A percentile compares a stretch with the other conserved stretches of the same genome.
Conservation (phyloP, 1,140 invertebrate species). For the Zaprionus inermis region DNA sequence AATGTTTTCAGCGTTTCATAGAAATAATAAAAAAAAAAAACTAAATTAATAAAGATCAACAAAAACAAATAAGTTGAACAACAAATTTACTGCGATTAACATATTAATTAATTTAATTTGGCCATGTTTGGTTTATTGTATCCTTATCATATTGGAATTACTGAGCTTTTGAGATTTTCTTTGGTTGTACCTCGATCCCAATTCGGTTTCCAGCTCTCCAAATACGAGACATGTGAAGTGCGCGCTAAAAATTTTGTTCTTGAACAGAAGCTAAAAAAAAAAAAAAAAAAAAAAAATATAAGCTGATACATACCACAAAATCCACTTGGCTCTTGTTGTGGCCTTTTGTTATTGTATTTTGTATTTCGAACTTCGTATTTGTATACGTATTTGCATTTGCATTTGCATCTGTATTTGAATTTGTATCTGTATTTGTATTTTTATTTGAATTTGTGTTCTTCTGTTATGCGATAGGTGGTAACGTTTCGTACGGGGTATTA, state of each 20-base stretch:
- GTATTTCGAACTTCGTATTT: slow-evolving; percentile 43
- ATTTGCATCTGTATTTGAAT: slow-evolving; percentile 3
- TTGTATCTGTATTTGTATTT: slow-evolving; percentile 32
- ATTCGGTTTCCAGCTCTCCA: slow-evolving; percentile 2
- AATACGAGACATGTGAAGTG: slow-evolving; percentile 11
- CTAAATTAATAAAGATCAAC: slow-evolving; percentile 36
- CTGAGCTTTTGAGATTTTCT: not conserved
- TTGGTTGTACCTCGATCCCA: not conserved
- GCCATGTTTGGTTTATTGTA: not conserved
- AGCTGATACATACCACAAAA: slow-evolving; percentile 34
- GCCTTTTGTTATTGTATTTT: slow-evolving; percentile 55
- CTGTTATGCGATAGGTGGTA: slow-evolving; percentile 78
- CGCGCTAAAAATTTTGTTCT: slow-evolving; percentile 28
- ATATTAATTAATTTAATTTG: not conserved
- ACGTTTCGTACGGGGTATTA: slow-evolving; percentile 75
- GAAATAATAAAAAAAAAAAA: slow-evolving; percentile 12
- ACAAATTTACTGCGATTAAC: slow-evolving; percentile 13
- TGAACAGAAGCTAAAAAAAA: slow-evolving; percentile 11
- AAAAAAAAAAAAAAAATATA: not conserved
- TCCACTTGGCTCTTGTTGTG: slow-evolving; percentile 49
- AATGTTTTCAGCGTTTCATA: slow-evolving; percentile 68
- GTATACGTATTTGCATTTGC: slow-evolving; percentile 15
- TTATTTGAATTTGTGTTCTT: slow-evolving; percentile 55
- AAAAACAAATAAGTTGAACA: slow-evolving; percentile 30
- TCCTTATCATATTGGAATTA: not conserved